These are phyloP conservation scores for Harpegnathos saltator DNA, from an alignment of 1,140 invertebrate genomes.

Conservation along the genomic window DNA sequence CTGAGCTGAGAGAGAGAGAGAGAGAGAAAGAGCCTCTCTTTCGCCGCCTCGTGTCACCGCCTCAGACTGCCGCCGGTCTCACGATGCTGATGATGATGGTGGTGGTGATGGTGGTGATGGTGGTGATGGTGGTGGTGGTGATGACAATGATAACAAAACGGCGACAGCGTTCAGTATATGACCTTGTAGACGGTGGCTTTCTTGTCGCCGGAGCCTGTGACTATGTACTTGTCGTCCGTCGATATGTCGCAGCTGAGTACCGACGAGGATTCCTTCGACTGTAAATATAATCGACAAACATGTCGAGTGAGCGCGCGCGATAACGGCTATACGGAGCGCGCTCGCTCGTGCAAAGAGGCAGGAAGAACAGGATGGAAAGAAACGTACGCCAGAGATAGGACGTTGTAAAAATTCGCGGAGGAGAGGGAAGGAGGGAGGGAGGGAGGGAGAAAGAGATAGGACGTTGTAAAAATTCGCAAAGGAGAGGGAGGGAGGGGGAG, in stretches of 20 bases:
- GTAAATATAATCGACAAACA: slow-evolving; percentile 84
- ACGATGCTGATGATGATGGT: slow-evolving; percentile 18
- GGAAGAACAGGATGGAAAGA: too few species aligned
- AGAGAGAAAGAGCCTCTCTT: slow-evolving; percentile 21
- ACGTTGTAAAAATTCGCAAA: neutral
- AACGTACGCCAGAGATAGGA: neutral
- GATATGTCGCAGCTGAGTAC: slow-evolving; percentile 99
- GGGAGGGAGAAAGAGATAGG: neutral
- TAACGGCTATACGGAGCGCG: slow-evolving; percentile 24
- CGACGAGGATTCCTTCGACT: slow-evolving; percentile 99
- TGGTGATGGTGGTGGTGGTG: slow-evolving; percentile 7
- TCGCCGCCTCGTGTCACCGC: slow-evolving; percentile 14
- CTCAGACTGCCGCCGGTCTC: neutral
- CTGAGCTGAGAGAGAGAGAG: too few species aligned
- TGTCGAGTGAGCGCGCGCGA: slow-evolving; percentile 40
- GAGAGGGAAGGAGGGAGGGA: slow-evolving; percentile 2
- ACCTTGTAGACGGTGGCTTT: slow-evolving; percentile 99
- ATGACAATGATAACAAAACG: too few species aligned
- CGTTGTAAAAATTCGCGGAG: neutral
- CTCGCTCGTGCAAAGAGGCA: neutral
- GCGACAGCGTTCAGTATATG: slow-evolving; percentile 90
- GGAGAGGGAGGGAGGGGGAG: neutral
- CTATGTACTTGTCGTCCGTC: slow-evolving; percentile 99
- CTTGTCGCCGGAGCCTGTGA: slow-evolving; percentile 99
- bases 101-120: slow-evolving; percentile 7